phyloP scores from a whole-genome alignment of 2,888 invertebrate species.

The Cerastis rubricosa region DNA sequence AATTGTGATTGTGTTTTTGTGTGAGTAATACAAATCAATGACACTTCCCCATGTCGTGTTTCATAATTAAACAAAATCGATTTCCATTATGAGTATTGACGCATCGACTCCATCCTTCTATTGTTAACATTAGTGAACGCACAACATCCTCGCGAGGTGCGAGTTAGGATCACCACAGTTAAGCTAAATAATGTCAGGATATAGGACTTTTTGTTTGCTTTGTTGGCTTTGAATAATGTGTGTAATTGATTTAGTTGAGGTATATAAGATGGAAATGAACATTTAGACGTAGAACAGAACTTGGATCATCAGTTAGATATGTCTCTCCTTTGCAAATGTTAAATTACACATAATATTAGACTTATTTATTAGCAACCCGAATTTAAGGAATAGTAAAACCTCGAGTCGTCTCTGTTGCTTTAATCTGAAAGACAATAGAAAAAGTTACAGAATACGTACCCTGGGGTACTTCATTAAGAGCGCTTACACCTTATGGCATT shows the following conservation, averaged over 20 bases:
- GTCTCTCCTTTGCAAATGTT: background rate
- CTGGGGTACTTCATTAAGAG: background rate
- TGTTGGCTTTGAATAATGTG: constrained; percentile 6
- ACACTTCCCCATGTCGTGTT: background rate
- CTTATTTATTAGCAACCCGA: background rate
- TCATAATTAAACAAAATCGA: constrained; percentile 43
- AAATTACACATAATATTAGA: background rate
- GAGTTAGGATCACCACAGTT: constrained; percentile 44
- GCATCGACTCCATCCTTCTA: constrained; percentile 51
- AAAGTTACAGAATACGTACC: background rate
- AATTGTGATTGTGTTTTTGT: too few species aligned
- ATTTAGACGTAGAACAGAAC: background rate
- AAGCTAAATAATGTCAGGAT: constrained; percentile 16
- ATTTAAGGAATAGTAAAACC: background rate
- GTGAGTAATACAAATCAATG: constrained; percentile 10
- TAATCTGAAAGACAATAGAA: background rate
- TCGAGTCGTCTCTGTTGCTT: background rate
- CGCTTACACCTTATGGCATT: too few species aligned
- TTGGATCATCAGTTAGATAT: too few species aligned
- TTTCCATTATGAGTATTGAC: constrained; percentile 50
- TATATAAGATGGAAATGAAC: background rate
- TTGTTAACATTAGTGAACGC: constrained; percentile 63
- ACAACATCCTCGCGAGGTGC: constrained; percentile 57
- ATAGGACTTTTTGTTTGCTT: constrained; percentile 24
- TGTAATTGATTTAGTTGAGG: background rate